Percentiles rank a stretch among this genome's conserved stretches.
These are phyloP conservation scores for Scomber scombrus DNA, from an alignment of 2,113 vertebrate genomes.

Conservation along the genomic window DNA sequence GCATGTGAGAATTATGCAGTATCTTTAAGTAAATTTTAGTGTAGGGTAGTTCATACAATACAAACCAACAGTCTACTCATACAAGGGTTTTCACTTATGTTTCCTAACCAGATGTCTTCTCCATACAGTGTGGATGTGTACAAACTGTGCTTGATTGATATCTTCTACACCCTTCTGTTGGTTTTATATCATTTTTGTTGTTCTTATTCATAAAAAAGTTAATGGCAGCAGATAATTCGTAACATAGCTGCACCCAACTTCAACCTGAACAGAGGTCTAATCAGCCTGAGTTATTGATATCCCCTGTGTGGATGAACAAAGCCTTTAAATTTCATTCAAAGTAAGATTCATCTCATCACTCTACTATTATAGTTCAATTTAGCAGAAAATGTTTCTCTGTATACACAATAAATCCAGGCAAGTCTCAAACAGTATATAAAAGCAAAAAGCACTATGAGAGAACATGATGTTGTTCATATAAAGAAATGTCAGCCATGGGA, in stretches of 20 bases:
- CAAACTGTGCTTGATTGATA: too few relatives aligned
- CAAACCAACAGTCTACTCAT: not conserved
- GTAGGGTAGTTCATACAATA: not conserved
- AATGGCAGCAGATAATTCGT: too few relatives aligned
- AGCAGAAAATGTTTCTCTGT: conserved; percentile 1
- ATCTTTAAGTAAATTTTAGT: too few relatives aligned
- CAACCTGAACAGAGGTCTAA: conserved; percentile 1
- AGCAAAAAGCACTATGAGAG: not conserved
- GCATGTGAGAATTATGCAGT: too few relatives aligned
- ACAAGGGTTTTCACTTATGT: not conserved
- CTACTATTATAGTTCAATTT: not conserved
- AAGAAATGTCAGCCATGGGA: not conserved
- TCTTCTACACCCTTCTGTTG: too few relatives aligned
- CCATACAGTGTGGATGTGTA: too few relatives aligned
- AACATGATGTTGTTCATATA: conserved; percentile 4
- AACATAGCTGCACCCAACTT: not conserved
- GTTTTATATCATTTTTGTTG: too few relatives aligned
- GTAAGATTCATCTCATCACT: not conserved
- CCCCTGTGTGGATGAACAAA: not conserved
- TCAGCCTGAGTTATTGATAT: not conserved
- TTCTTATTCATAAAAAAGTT: too few relatives aligned
- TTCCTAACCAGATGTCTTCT: too few relatives aligned
- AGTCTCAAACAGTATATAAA: not conserved
- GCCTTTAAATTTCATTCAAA: too few relatives aligned
- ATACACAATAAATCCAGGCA: not conserved